Base-by-base conservation (phyloP, 2,797 vertebrate genomes). In the Bovichtus diacanthus region DNA sequence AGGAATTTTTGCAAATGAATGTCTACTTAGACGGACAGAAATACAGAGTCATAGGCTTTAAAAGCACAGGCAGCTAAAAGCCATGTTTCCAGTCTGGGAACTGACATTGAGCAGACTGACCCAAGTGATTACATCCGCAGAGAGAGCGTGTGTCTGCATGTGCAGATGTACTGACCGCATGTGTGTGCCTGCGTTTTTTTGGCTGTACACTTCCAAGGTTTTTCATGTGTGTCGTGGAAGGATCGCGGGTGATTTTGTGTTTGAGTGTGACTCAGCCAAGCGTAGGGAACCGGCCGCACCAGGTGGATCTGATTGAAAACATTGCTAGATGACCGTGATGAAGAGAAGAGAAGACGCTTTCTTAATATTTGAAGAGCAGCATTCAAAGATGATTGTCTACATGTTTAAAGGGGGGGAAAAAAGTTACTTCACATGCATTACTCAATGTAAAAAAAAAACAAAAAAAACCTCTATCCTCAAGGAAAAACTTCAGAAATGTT, bases 1-100 rank as follows among this genome's bases (percentile, higher is more conserved):
- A 95, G 95, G 94, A 95, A 94, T 95, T 91, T 83, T 63, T 83
- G 2, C 90, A 94, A 93, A 95, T 95, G 94, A 94, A 95, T 93
- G 83, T 91, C 87, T 94, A 36, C 46, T 5, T 29, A 9, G 31
- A 53, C 8, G 68, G 54, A 41, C 50, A 68, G 59, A 56, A 41
- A 49, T 39, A 56, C 49, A 63, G 63, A 66, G 58, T 44, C 34
- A 0, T 0, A 12, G 27, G 79, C 84, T 81, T 90, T 84, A 21
- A 72, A 88, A 90, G 62, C 82, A 49, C 74, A 88, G 82, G 86
- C 90, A 88, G 93, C 87, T 78, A 31, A 78, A 72, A 91, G 90
- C 85, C 88, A 84, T 41, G 75, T 91, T 96, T 96, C 94, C 55
- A 43, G 64, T 71, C 70, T 86, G 69, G 74, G 84, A 92, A 44